Evolutionary conservation across 2,113 vertebrate species (phyloP).

Genomic region (Gambusia affinis): DNA sequence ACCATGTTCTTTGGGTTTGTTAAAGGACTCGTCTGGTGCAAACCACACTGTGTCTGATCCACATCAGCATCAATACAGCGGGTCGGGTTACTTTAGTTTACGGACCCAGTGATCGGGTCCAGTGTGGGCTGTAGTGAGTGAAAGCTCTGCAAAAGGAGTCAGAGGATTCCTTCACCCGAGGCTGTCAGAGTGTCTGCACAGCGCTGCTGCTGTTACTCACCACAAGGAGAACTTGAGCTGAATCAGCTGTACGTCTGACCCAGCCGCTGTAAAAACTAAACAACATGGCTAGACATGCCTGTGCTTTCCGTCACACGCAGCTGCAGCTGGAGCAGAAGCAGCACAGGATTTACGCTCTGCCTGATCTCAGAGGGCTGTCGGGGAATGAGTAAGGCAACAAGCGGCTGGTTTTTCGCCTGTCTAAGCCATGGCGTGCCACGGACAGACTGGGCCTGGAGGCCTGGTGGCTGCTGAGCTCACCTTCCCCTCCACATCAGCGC

Average conservation of each 20-base stretch:
- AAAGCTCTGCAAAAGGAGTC: slow-evolving; percentile 14
- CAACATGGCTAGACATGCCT: slow-evolving; percentile 55
- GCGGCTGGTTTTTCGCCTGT: slow-evolving; percentile 39
- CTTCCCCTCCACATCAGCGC: slow-evolving; percentile 23
- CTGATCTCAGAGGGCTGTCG: slow-evolving; percentile 1
- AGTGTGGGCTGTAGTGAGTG: neutral
- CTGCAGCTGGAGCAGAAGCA: slow-evolving; percentile 55
- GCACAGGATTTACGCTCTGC: slow-evolving; percentile 41
- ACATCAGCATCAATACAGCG: neutral
- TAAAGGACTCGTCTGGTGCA: slow-evolving; percentile 21
- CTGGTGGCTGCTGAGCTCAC: slow-evolving; percentile 31
- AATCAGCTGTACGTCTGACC: slow-evolving; percentile 62
- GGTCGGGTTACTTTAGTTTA: neutral
- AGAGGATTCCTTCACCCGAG: slow-evolving; percentile 15
- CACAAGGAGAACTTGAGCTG: slow-evolving; percentile 52
- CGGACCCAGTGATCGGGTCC: neutral
- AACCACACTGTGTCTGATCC: neutral
- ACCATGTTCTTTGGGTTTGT: slow-evolving; percentile 37
- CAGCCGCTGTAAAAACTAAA: slow-evolving; percentile 32
- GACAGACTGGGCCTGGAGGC: slow-evolving; percentile 36
- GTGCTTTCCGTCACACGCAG: slow-evolving; percentile 9
- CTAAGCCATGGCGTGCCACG: slow-evolving; percentile 65
- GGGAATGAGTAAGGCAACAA: slow-evolving; percentile 45
- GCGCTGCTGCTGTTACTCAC: slow-evolving; percentile 53
- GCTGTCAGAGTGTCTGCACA: slow-evolving; percentile 35